phyloP scores from a whole-genome alignment of 2,113 vertebrate species.

The Petromus typicus region DNA sequence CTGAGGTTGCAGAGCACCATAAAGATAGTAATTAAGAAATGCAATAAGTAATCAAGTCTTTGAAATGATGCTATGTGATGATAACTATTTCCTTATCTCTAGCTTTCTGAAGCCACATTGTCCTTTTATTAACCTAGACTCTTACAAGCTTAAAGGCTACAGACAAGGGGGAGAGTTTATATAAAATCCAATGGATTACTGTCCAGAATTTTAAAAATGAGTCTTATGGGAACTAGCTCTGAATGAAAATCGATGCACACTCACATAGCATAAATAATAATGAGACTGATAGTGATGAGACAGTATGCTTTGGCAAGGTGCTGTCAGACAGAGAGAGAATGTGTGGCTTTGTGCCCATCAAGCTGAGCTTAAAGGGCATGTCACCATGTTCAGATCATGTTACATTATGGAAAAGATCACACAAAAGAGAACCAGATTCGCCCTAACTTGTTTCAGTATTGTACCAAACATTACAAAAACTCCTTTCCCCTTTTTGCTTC shows the following conservation, averaged over 20 bases:
- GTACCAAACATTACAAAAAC: background rate
- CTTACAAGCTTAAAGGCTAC: constrained; percentile 68
- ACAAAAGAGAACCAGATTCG: constrained; percentile 64
- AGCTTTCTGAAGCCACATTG: constrained; percentile 56
- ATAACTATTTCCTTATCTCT: constrained; percentile 7
- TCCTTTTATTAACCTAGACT: constrained; percentile 57
- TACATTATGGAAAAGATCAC: constrained; percentile 74
- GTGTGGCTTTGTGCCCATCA: constrained; percentile 74
- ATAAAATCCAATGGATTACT: constrained; percentile 70
- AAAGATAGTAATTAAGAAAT: constrained; percentile 78
- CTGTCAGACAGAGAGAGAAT: constrained; percentile 69
- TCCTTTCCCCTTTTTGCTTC: background rate
- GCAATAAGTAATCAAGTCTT: constrained; percentile 60
- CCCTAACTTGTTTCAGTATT: constrained; percentile 55
- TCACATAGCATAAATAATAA: constrained; percentile 77
- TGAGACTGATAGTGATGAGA: constrained; percentile 69
- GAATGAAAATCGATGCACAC: constrained; percentile 21
- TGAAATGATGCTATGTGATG: constrained; percentile 67
- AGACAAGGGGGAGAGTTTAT: constrained; percentile 17
- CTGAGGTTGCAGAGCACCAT: background rate
- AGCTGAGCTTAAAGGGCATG: constrained; percentile 77
- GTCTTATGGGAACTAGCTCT: constrained; percentile 71
- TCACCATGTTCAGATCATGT: constrained; percentile 66
- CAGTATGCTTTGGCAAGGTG: constrained; percentile 68
- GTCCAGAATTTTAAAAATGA: constrained; percentile 65